phyloP scores from a whole-genome alignment of 2,113 vertebrate species.

The Xiphophorus hellerii region DNA sequence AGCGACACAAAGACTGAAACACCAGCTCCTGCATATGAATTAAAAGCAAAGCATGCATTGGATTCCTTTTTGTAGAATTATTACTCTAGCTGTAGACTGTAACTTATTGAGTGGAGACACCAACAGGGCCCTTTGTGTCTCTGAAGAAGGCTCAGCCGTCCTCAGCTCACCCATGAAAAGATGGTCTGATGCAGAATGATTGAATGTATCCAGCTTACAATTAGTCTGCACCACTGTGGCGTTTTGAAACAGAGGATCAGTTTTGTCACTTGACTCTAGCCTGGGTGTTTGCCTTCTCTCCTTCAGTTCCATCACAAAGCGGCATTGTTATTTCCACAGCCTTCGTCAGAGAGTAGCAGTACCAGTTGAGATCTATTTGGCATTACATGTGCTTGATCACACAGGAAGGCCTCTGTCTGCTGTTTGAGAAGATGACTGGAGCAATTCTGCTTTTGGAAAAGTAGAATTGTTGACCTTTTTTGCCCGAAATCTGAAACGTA shows the following conservation, averaged over 20 bases:
- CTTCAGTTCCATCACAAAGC: constrained; percentile 40
- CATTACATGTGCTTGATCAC: constrained; percentile 30
- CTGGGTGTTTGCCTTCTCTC: constrained; percentile 45
- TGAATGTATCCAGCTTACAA: constrained; percentile 33
- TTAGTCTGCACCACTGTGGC: constrained; percentile 21
- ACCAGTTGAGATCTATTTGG: constrained; percentile 17
- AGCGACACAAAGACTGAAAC: background rate
- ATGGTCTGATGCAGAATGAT: constrained; percentile 41
- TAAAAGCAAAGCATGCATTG: background rate
- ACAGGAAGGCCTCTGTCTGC: constrained; percentile 46
- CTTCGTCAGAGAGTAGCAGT: constrained; percentile 13
- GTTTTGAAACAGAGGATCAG: background rate
- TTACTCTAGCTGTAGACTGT: background rate
- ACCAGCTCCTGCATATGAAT: no score
- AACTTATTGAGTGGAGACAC: constrained; percentile 23
- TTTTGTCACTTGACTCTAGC: constrained; percentile 51
- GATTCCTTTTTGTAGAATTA: background rate
- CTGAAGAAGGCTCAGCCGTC: constrained; percentile 40
- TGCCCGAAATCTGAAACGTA: background rate
- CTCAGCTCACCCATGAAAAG: constrained; percentile 22
- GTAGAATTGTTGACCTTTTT: background rate
- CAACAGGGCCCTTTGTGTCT: constrained; percentile 18
- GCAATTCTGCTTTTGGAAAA: constrained; percentile 20
- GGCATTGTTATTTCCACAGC: constrained; percentile 32
- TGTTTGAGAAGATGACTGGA: constrained; percentile 28